phyloP scores from a whole-genome alignment of 2,113 vertebrate species.

The Plecotus auritus region DNA sequence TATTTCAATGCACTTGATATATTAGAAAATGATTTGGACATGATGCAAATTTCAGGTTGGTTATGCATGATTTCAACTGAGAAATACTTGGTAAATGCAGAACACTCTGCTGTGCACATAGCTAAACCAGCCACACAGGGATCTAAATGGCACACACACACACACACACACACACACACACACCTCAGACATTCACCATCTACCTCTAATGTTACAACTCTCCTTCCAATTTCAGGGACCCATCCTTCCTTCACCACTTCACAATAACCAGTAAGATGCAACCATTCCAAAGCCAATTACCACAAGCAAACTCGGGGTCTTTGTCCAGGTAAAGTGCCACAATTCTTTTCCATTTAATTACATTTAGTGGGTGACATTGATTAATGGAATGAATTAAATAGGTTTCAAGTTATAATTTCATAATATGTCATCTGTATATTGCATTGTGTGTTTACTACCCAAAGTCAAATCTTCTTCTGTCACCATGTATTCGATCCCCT shows the following conservation, averaged over 20 bases:
- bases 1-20: neutral
- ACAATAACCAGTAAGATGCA: neutral
- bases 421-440: neutral
- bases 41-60: neutral
- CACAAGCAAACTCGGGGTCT: neutral
- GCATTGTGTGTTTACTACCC: neutral
- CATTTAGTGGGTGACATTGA: neutral
- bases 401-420: neutral
- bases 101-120: rapidly evolving
- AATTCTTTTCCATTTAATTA: neutral
- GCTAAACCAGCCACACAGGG: neutral
- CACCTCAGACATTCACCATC: neutral
- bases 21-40: neutral
- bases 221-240: neutral
- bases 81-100: neutral
- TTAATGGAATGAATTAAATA: neutral
- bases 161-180: rapidly evolving
- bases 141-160: rapidly evolving
- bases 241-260: neutral
- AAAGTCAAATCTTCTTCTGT: neutral
- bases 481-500: neutral
- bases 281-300: neutral
- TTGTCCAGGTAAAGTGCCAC: neutral
- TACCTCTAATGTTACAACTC: neutral
- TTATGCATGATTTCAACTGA: neutral